Percentiles rank a stretch among this genome's conserved stretches.
Evolutionary conservation across 2,113 vertebrate species (phyloP).

Genomic region (Oncorhynchus tshawytscha): DNA sequence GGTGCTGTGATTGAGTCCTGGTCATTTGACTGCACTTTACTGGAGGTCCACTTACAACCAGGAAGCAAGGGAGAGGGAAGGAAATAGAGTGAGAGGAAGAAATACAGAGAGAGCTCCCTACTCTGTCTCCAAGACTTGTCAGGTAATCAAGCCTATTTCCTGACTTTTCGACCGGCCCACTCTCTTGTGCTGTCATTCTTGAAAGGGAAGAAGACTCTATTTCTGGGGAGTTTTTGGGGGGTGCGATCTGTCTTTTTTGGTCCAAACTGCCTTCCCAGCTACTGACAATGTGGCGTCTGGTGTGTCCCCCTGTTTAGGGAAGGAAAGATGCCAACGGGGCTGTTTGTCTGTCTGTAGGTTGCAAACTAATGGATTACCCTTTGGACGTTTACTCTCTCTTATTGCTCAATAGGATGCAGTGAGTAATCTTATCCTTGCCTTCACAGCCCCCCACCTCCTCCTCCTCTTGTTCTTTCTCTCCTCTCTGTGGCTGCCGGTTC

Average conservation of each 20-base stretch:
- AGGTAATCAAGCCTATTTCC: constrained; percentile 77
- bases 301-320: not conserved
- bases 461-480: constrained; percentile 30
- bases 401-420: not conserved
- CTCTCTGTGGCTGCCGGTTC: constrained; percentile 24
- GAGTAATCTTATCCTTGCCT: constrained; percentile 39
- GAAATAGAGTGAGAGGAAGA: not conserved
- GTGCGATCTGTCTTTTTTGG: not conserved
- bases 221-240: not conserved
- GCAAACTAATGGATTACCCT: not conserved
- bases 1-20: constrained; percentile 75
- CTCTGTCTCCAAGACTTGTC: constrained; percentile 51
- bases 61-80: constrained; percentile 24
- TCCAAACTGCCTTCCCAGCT: not conserved
- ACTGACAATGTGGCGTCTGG: not conserved
- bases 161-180: constrained; percentile 51
- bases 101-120: not conserved
- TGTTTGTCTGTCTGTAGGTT: too few relatives aligned
- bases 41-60: not conserved
- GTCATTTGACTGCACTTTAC: constrained; percentile 58
- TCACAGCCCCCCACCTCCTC: constrained; percentile 59
- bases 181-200: not conserved
- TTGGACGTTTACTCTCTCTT: not conserved
- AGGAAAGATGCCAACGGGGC: not conserved
- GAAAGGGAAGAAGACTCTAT: not conserved